Evolutionary conservation across 1,140 invertebrate genomes (phyloP), one percentile per base, ranked within the genome.

Genomic region (Holotrichia oblita): DNA sequence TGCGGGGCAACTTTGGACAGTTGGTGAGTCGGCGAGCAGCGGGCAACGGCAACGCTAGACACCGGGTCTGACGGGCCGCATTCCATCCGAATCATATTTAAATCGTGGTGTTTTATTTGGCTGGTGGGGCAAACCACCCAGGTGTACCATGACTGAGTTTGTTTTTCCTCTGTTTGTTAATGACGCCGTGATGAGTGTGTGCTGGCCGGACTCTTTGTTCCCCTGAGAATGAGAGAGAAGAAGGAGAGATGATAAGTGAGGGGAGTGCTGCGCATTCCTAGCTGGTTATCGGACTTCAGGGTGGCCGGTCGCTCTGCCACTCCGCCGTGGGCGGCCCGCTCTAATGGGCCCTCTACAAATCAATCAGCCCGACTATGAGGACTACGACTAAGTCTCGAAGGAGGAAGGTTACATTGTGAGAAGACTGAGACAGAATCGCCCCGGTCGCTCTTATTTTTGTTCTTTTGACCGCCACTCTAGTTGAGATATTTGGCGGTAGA

Each of bases 151-250:
- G 84, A 84, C 81, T 84, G 83, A 82, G 85, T 85, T 84, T 85
- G 82, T 85, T 84, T 85, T 85, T 83, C 83, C 84, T 83, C 82
- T 84, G 84, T 85, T 86, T 85, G 85, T 86, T 86, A 86, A 86
- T 86, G 81, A 81, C 77, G 81, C 73, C 72, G 79, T 79, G 81
- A 81, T 81, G 84, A 84, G 84, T 85, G 85, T 81, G 78, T 84
- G 81, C 80, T 82, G 81, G 80, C 77, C 81, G 76, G 82, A 81
- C 80, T 80, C 84, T 85, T 85, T 85, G 83, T 84, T 85, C 42
- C 80, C 75, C 61, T 27, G 17, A 20, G 61, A 64, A 64, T 27
- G 24, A 64, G 20, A 64, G 17, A 64, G 61, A 20, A 64, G 61
- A 64, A 27, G 24, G 61, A 64, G 61, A 78, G 83, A 83, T 82